Evolutionary conservation across 2,888 invertebrate species (phyloP).

Genomic region (Drosophila gaucha): DNA sequence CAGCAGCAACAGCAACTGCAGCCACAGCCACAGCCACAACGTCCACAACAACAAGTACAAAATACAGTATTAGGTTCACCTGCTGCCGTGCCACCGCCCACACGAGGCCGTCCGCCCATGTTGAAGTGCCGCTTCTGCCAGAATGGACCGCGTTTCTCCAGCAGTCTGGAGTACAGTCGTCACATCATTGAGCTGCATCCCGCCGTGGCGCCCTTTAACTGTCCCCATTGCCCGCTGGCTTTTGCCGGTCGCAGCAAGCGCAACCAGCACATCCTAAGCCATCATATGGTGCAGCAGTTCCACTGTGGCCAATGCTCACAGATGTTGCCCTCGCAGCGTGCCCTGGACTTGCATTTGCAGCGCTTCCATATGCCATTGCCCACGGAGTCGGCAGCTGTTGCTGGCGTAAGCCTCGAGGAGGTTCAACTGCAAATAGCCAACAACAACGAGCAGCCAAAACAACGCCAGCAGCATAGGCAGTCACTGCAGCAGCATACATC

Average conservation of each 20-base stretch:
- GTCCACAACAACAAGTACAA: constrained; percentile 52
- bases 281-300: constrained; percentile 75
- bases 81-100: constrained; percentile 10
- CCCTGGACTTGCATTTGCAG: constrained; percentile 78
- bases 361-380: constrained; percentile 68
- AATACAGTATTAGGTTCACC: constrained; percentile 60
- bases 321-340: constrained; percentile 77
- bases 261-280: constrained; percentile 73
- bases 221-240: constrained; percentile 76
- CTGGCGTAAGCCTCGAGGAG: constrained; percentile 23
- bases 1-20: constrained; percentile 14
- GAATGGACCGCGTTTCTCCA: constrained; percentile 81
- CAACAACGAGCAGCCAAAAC: not conserved
- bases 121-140: constrained; percentile 81
- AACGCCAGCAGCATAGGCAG: not conserved
- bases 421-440: constrained; percentile 19
- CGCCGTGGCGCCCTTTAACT: constrained; percentile 77
- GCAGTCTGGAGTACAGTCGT: constrained; percentile 79
- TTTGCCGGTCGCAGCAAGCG: constrained; percentile 76
- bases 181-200: constrained; percentile 81
- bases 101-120: constrained; percentile 53
- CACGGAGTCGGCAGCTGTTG: constrained; percentile 1
- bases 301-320: constrained; percentile 81
- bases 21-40: constrained; percentile 35
- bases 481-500: constrained; percentile 1